Base-by-base conservation (phyloP, 2,797 vertebrate species). In the Picus viridis region DNA sequence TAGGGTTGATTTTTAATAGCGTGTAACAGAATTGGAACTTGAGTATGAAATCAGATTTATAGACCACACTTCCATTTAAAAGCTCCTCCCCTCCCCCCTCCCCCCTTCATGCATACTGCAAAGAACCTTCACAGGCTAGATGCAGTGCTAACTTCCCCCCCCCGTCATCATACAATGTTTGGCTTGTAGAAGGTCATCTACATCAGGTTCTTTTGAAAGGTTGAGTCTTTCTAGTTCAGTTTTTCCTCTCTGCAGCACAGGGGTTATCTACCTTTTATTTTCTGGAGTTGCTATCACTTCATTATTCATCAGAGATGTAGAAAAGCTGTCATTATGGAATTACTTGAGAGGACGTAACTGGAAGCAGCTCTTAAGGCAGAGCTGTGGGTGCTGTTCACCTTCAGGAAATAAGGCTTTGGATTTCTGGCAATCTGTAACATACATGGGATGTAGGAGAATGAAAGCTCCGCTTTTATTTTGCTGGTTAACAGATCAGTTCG, bases 1-100 rank as follows among this genome's bases (percentile, higher is more conserved):
- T 96, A 95, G 90, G 85, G 89, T 82, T 94, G 88, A 90, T 94
- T 95, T 95, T 95, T 95, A 96, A 94, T 94, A 96, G 86, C 16
- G 81, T 93, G 71, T 95, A 95, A 83, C 94, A 95, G 87, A 95
- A 94, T 90, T 94, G 88, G 64, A 96, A 90, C 57, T 92, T 94
- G 54, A 30, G 73, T 95, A 94, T 96, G 93, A 92, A 95, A 93
- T 94, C 74, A 96, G 88, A 96, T 96, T 96, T 94, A 93, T 87
- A 88, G 93, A 93, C 70, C 87, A 39, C 45, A 10, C n/a, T 88
- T 93, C 80, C 4, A 78, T 92, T 94, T 92, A 45, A 76, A 32
- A 72, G 39, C 39, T 67, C 12, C 23, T 8, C 19, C 12, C 3
- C 1, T 2, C 1, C 3, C 18, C 5, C 7, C 3, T 9, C 3